These are phyloP conservation scores for Neotoma lepida DNA, from an alignment of 2,113 vertebrate species.

Conservation along the genomic window DNA sequence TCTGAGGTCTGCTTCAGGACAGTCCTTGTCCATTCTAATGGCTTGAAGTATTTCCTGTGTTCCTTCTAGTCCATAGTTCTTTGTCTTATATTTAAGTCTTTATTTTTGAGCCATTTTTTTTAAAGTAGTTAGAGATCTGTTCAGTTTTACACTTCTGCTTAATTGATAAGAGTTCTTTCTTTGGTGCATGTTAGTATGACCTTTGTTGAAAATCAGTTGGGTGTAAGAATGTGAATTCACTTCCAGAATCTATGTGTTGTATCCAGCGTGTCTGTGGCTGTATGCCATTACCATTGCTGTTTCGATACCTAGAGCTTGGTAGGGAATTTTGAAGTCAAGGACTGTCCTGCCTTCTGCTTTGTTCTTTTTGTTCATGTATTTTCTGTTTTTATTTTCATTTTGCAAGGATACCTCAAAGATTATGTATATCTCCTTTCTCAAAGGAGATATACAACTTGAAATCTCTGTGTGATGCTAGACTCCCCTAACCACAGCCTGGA, in stretches of 20 bases:
- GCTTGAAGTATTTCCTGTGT: neutral
- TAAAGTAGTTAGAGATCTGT: neutral
- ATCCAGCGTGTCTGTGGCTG: neutral
- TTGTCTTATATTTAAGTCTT: neutral
- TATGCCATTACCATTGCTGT: neutral
- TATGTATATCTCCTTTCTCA: no score
- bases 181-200: neutral
- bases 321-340: neutral
- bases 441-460: neutral
- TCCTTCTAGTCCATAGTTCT: neutral
- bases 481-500: neutral
- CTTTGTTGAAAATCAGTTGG: neutral
- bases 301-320: neutral
- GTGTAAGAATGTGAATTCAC: no score
- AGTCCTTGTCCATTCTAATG: neutral
- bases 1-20: neutral
- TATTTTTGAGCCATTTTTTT: neutral
- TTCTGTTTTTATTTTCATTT: neutral
- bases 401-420: neutral
- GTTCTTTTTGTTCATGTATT: neutral
- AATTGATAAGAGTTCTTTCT: neutral
- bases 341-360: neutral
- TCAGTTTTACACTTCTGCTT: neutral
- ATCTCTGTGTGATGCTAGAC: neutral
- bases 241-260: neutral